phyloP scores from a whole-genome alignment of 2,113 vertebrate species.

The Psilopsiagon aymara region DNA sequence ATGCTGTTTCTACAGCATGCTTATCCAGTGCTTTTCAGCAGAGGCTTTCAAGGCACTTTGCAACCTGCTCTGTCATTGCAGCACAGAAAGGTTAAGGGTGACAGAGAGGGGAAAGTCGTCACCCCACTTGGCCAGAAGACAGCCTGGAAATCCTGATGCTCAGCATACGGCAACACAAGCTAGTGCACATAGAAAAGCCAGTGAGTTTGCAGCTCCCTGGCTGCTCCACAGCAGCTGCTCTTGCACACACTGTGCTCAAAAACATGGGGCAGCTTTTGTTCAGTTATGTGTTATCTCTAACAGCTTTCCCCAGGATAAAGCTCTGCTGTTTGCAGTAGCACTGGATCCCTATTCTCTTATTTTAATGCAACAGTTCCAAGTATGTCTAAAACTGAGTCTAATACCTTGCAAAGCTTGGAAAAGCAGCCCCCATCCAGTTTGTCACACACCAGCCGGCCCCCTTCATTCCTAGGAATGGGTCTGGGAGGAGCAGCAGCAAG shows the following conservation, averaged over 20 bases:
- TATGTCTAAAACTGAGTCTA: neutral
- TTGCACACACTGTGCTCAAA: neutral
- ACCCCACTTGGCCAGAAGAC: neutral
- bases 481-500: neutral
- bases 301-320: neutral
- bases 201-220: rapidly evolving
- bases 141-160: neutral
- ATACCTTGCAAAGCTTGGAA: neutral
- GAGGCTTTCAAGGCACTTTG: neutral
- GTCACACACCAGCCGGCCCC: neutral
- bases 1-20: neutral
- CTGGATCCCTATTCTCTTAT: neutral
- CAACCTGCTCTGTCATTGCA: neutral
- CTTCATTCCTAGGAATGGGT: neutral
- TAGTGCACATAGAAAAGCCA: rapidly evolving
- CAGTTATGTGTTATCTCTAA: neutral
- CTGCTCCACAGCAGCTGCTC: neutral
- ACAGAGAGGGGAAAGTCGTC: neutral
- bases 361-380: neutral
- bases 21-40: neutral
- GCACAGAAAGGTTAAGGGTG: neutral
- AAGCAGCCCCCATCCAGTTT: neutral
- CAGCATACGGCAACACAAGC: neutral
- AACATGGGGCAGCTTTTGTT: neutral
- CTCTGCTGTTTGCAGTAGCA: neutral